phyloP scores from a whole-genome alignment of 2,797 vertebrate genomes.

The Ceryle rudis region DNA sequence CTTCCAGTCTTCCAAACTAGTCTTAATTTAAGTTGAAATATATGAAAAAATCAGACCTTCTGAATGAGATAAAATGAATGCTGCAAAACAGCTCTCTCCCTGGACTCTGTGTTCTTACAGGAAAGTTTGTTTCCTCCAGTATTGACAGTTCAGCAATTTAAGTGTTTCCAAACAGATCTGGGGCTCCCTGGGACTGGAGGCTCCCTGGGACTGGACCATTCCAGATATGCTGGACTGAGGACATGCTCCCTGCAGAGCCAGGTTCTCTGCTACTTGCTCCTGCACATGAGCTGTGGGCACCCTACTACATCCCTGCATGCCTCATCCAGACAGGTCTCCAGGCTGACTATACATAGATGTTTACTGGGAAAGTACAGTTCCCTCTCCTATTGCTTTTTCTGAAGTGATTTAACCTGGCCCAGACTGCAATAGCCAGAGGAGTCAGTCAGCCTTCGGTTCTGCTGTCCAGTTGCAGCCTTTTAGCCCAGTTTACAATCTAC shows the following conservation, averaged over 20 bases:
- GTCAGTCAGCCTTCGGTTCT: background rate
- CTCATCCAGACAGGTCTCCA: background rate
- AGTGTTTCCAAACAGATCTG: background rate
- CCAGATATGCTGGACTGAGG: background rate
- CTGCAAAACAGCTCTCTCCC: background rate
- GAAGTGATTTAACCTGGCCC: background rate
- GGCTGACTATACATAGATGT: background rate
- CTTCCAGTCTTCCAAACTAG: background rate
- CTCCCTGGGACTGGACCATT: background rate
- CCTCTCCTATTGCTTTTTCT: background rate
- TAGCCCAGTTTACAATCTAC: background rate
- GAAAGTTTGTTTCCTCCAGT: background rate
- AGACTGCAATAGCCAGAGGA: background rate
- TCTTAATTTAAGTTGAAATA: background rate
- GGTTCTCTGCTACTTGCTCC: background rate
- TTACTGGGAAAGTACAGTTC: background rate
- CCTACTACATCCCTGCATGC: background rate
- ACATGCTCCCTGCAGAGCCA: background rate
- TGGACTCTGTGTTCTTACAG: background rate
- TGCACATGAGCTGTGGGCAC: background rate
- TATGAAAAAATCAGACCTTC: background rate
- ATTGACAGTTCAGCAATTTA: background rate
- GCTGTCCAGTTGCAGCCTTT: background rate
- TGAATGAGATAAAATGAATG: background rate
- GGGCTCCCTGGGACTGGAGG: background rate